phyloP scores from a whole-genome alignment of 2,113 vertebrate genomes.

The Gnathonemus echidnorhynchus region DNA sequence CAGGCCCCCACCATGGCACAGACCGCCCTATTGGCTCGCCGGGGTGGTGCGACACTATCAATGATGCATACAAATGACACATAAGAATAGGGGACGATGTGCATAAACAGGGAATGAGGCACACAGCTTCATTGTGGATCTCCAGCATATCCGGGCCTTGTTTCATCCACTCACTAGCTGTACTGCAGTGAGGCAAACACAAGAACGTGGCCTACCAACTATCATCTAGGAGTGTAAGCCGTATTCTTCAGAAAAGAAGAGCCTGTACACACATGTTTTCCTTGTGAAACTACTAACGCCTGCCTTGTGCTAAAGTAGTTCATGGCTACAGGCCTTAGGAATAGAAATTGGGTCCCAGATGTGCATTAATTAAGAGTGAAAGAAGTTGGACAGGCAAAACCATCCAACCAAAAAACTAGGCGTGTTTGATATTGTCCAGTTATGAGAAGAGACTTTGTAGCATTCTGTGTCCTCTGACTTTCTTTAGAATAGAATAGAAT shows the following conservation, averaged over 20 bases:
- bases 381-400: background rate
- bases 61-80: conserved; percentile 3
- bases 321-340: background rate
- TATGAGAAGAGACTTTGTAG: background rate
- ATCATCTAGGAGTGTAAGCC: background rate
- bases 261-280: background rate
- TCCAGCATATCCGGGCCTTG: background rate
- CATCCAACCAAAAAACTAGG: background rate
- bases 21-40: background rate
- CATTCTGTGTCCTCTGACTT: background rate
- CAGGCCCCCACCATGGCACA: background rate
- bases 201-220: background rate
- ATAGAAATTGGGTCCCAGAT: background rate
- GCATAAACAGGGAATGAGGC: background rate
- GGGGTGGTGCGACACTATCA: background rate
- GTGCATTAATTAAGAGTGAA: background rate
- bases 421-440: background rate
- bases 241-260: background rate
- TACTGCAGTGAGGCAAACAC: background rate
- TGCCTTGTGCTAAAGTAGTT: background rate
- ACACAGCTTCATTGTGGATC: background rate
- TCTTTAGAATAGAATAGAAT: background rate
- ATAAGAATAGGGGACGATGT: background rate
- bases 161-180: background rate
- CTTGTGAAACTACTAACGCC: background rate